These are phyloP conservation scores for Bombus terrestris DNA, from an alignment of 1,140 invertebrate species.

Conservation along the genomic window DNA sequence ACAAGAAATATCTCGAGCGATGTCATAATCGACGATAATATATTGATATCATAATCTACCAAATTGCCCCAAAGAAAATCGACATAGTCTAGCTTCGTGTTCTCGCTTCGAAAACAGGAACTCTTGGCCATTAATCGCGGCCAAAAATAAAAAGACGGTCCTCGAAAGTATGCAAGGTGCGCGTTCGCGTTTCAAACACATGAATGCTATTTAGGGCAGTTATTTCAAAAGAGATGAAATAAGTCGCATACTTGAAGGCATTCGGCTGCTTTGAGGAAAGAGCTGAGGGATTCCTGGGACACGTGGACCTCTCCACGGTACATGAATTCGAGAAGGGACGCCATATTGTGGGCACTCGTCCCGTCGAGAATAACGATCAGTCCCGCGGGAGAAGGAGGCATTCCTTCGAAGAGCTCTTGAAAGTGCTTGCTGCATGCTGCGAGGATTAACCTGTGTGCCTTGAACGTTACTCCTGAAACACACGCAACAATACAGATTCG, in stretches of 20 bases:
- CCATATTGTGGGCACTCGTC: slow-evolving; percentile 93
- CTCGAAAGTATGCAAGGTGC: neutral
- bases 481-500: slow-evolving; percentile 3
- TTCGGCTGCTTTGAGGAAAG: slow-evolving; percentile 95
- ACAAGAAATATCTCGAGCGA: too few species aligned
- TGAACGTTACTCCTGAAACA: slow-evolving; percentile 92
- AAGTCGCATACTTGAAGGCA: slow-evolving; percentile 88
- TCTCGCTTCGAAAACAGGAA: slow-evolving; percentile 16
- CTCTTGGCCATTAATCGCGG: slow-evolving; percentile 35
- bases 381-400: slow-evolving; percentile 90
- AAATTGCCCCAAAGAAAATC: neutral
- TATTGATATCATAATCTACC: neutral
- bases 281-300: slow-evolving; percentile 93
- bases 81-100: neutral
- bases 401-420: slow-evolving; percentile 94
- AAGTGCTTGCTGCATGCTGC: slow-evolving; percentile 97
- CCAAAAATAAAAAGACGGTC: slow-evolving; percentile 40
- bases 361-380: slow-evolving; percentile 94
- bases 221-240: slow-evolving; percentile 52
- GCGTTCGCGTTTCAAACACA: neutral
- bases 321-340: slow-evolving; percentile 95
- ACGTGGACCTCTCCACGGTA: slow-evolving; percentile 96
- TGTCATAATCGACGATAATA: neutral
- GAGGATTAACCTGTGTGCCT: slow-evolving; percentile 94
- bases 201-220: slow-evolving; percentile 54